Base-by-base conservation (phyloP, 2,797 vertebrate species). In the Trachops cirrhosus region DNA sequence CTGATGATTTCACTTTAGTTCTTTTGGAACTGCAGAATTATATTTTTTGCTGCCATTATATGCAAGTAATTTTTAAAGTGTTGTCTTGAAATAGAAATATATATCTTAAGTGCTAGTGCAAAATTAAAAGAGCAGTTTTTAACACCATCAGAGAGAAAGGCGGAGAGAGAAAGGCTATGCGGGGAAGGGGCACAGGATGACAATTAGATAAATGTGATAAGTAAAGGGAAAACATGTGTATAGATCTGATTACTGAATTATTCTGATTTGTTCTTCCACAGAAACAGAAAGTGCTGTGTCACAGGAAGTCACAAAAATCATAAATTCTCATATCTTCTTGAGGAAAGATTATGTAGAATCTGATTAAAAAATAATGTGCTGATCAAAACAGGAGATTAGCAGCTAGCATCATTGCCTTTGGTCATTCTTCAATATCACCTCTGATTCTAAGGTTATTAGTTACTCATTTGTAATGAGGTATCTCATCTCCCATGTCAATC, bases 41-140 rank as follows among this genome's bases (percentile, higher is more conserved):
- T 44, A 75, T 62, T 50, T 83, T 95, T 96, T 41, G 26, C 52
- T 89, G 41, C 19, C 18, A 59, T 50, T 95, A 29, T 26, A 34
- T 52, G 39, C 44, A 39, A 77, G 74, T 68, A 62, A 50, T 19
- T 85, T 74, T 86, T 79, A 59, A 74, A 82, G 32, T 10, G 11
- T 73, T 96, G 64, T 89, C n/a, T 86, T 87, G 14, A 94, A 71
- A 57, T 70, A 32, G 14, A 91, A 67, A 64, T 73, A 78, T 29
- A 4, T 70, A 68, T 86, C 82, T 68, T 68, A 62, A 78, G 8
- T 74, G 5, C 8, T 67, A 50, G 14, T 57, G 12, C 12, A 37
- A 82, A 80, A 39, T 44, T 24, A 80, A 86, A 91, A 64, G 37
- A 73, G 12, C 6, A 59, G 6, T 71, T 85, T 94, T 74, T 74